Evolutionary conservation across 2,113 vertebrate genomes (phyloP).

Genomic region (Pipra filicauda): DNA sequence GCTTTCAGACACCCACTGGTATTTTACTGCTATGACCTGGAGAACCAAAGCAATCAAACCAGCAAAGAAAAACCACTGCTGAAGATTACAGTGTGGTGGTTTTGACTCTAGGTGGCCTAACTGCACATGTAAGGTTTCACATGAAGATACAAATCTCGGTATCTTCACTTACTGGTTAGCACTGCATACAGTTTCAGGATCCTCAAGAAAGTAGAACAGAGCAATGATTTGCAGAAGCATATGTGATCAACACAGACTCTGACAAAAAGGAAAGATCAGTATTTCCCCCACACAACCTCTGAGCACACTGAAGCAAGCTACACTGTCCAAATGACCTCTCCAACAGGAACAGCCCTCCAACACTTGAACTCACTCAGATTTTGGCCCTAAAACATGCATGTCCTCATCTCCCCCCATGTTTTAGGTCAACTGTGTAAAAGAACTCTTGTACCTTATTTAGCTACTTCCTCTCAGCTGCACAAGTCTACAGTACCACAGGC

Average conservation of each 20-base stretch:
- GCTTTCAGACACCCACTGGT: neutral
- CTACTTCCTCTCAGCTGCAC: neutral
- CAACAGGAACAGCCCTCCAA: neutral
- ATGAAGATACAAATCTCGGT: neutral
- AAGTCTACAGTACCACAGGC: neutral
- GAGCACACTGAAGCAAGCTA: neutral
- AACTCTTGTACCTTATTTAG: neutral
- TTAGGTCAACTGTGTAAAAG: neutral
- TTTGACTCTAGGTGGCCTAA: neutral
- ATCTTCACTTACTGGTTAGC: neutral
- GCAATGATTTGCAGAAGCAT: neutral
- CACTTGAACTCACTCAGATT: neutral
- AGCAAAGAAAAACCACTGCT: neutral
- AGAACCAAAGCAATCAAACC: neutral
- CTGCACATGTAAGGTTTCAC: neutral
- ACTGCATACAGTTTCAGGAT: neutral
- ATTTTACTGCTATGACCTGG: neutral
- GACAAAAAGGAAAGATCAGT: neutral
- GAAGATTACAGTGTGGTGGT: neutral
- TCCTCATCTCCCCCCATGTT: neutral
- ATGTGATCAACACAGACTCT: neutral
- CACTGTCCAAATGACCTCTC: neutral
- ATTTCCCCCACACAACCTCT: neutral
- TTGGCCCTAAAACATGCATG: neutral
- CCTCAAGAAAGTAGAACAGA: neutral